These are phyloP conservation scores for Corvus moneduloides DNA, from an alignment of 2,113 vertebrate genomes.

Conservation along the genomic window DNA sequence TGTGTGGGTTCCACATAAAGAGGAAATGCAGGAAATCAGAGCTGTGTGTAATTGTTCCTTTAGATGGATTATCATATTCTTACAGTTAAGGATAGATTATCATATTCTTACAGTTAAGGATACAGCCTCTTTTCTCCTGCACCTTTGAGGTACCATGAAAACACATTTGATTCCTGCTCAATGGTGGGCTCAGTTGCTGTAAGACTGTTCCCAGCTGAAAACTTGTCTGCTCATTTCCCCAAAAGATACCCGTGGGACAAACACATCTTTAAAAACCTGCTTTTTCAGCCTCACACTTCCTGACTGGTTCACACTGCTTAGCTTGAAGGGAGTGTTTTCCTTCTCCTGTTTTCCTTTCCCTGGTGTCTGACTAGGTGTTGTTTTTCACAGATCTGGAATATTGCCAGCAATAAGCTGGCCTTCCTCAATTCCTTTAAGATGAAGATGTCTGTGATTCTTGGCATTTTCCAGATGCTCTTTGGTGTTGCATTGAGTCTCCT, in stretches of 20 bases:
- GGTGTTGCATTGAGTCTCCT: slow-evolving; percentile 91
- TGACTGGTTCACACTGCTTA: neutral
- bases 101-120: neutral
- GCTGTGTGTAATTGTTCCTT: neutral
- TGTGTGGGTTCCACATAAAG: neutral
- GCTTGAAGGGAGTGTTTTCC: neutral
- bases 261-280: neutral
- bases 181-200: neutral
- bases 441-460: slow-evolving; percentile 97
- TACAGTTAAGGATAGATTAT: neutral
- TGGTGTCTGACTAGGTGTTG: neutral
- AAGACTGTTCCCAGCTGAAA: neutral
- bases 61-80: neutral
- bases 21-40: neutral
- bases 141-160: neutral
- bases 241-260: neutral
- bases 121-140: neutral
- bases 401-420: slow-evolving; percentile 91
- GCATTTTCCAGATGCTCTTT: slow-evolving; percentile 95
- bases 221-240: neutral
- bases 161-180: neutral
- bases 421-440: slow-evolving; percentile 99
- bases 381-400: slow-evolving; percentile 89
- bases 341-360: neutral
- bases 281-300: neutral